Percentiles rank a stretch among this genome's conserved stretches.
phyloP scores from a whole-genome alignment of 2,888 invertebrate species.

The Biston stratarius region DNA sequence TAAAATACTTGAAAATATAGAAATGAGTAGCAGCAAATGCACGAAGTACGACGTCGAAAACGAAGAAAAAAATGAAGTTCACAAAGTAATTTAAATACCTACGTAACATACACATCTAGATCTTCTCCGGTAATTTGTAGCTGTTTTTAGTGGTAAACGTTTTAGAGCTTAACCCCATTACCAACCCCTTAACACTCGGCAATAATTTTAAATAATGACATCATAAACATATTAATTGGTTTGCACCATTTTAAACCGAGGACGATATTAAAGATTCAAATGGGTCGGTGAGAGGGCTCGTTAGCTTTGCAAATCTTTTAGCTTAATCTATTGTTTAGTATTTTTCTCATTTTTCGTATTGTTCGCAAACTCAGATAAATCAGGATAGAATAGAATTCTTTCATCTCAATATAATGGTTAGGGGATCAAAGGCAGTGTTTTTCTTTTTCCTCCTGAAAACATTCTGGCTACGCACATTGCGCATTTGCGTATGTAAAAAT shows the following conservation, averaged over 20 bases:
- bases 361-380: not conserved
- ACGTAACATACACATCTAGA: not conserved
- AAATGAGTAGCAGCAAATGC: no score
- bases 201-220: conserved; percentile 40
- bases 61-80: no score
- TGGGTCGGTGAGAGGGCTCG: conserved; percentile 9
- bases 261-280: conserved; percentile 38
- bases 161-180: conserved; percentile 46
- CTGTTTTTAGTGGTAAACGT: conserved; percentile 38
- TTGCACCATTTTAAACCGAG: conserved; percentile 35
- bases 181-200: no score
- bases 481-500: no score
- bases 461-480: no score
- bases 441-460: no score
- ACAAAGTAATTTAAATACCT: not conserved
- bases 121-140: conserved; percentile 2
- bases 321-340: not conserved
- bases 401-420: not conserved
- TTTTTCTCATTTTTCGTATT: not conserved
- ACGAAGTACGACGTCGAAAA: no score
- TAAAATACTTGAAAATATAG: no score
- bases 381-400: not conserved
- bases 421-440: not conserved
- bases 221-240: conserved; percentile 43
- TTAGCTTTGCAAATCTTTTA: not conserved